Base-by-base conservation (phyloP, 2,888 invertebrate genomes). In the Julus scanicus region DNA sequence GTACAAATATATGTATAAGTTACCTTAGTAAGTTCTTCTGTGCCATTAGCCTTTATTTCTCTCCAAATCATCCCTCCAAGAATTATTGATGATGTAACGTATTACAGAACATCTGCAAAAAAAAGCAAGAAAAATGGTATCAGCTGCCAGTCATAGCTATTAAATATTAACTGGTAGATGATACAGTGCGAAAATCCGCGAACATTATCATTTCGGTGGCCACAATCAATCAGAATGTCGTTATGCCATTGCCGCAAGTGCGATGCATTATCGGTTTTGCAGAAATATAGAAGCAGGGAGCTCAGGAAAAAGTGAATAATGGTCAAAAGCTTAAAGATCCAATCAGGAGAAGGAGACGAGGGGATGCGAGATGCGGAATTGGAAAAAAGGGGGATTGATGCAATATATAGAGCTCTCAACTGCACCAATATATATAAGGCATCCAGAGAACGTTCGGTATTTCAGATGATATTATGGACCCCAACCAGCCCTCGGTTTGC, bases 251-350 rank as follows among this genome's bases (percentile, higher is more conserved):
- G 71, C 71, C 29, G 71, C 71, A 71, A 71, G 29, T 71, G 71
- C 71, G 71, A 71, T 71, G 71, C 71, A 71, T 71, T 71, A 71
- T 71, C 71, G 71, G 71, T 71, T 71, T 71, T 71, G 71, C 29
- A 71, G 71, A 29, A 71, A 71, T 71, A 29, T 71, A 20, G 29
- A 29, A 29, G 29, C 29, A 9, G 6, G 11, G 71, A 11, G 29
- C 20, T 11, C 71, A 29, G 71, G 5, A 71, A 57, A 71, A 71
- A 71, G 71, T 71, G 71, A 71, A 71, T 71, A 71, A 71, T 71
- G 71, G 71, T 71, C 71, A 71, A 71, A 71, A 71, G 71, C 71
- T 71, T 71, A 71, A 71, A 71, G 71, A 71, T 71, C 71, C 71
- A 71, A 71, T 71, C 71, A 71, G 29, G 63, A 49, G 49, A 5